Evolutionary conservation across 2,888 invertebrate genomes (phyloP).

Genomic region (Sepioteuthis lessoniana): DNA sequence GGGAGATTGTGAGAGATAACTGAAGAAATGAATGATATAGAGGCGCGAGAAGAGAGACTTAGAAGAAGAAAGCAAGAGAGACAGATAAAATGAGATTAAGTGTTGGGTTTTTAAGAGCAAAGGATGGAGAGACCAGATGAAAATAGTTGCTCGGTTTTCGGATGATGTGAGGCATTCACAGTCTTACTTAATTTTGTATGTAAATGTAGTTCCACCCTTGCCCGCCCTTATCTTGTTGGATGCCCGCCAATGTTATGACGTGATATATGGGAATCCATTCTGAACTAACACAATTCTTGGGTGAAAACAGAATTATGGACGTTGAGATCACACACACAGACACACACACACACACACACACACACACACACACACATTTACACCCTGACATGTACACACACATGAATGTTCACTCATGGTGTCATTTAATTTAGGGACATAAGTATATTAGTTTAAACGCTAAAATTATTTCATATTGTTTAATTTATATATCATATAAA

Average conservation of each 20-base stretch:
- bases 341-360: not conserved
- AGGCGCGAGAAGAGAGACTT: not conserved
- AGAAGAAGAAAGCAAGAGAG: not conserved
- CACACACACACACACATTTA: not conserved
- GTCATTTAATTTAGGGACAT: not conserved
- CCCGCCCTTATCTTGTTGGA: constrained; percentile 11
- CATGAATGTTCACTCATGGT: not conserved
- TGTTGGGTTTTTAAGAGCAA: not conserved
- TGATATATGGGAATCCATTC: not conserved
- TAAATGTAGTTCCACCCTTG: not conserved
- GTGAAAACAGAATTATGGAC: not conserved
- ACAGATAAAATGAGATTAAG: not conserved
- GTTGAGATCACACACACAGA: not conserved
- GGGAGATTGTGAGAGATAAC: not conserved
- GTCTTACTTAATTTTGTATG: constrained; percentile 10
- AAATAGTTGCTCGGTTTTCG: not conserved
- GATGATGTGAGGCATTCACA: not conserved
- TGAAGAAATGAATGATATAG: not conserved
- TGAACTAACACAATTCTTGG: not conserved
- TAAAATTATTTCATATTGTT: too few relatives aligned
- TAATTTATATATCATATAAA: too few relatives aligned
- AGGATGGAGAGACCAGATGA: not conserved
- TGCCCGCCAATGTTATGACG: not conserved
- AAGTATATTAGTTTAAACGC: not conserved
- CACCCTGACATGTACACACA: not conserved